Base-by-base conservation (phyloP, 1,140 invertebrate genomes). In the Maconellicoccus hirsutus region DNA sequence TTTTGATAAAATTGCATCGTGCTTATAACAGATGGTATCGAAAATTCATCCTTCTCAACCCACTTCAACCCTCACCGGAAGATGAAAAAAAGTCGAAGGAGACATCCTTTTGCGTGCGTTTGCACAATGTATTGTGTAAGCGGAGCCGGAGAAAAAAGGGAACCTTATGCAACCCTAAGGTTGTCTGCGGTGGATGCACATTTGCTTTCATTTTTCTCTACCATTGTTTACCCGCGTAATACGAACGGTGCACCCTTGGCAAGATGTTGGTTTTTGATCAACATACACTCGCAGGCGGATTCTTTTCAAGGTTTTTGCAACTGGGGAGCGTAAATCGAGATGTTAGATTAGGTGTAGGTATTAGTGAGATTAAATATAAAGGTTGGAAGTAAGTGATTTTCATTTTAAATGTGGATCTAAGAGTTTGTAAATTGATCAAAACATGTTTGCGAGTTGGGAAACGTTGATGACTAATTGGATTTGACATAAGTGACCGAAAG, bases 101-200 rank as follows among this genome's bases (percentile, higher is more conserved):
- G n/a, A 52, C 42, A 52, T 52, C 12, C 12, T 52, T 33, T 33
- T 52, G 2, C 16, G 42, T 8, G 42, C 42, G 3, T 16, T 52
- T 33, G 29, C 29, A 14, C 42, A 52, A 16, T 52, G 42, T 52
- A 52, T 16, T 14, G 33, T 7, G 6, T 7, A 6, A 14, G 14
- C 6, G 33, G 42, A 19, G 42, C 4, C n/a, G 42, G 6, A 14
- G 42, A 52, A 6, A 33, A 52, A 52, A 52, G 42, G 6, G n/a
- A 52, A 52, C 42, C 42, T 52, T 52, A 52, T 52, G 42, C 42
- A 52, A 52, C 12, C 42, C 42, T 52, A 52, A 52, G 42, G 42
- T 52, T 16, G 42, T 52, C 42, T 52, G 42, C 16, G 42, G 42
- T 52, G 42, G 42, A 52, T 52, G 16, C 42, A 52, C 42, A 52